A percentile compares a stretch with the other conserved stretches of the same genome.
phyloP scores from a whole-genome alignment of 2,888 invertebrate genomes.

The Limnephilus lunatus region DNA sequence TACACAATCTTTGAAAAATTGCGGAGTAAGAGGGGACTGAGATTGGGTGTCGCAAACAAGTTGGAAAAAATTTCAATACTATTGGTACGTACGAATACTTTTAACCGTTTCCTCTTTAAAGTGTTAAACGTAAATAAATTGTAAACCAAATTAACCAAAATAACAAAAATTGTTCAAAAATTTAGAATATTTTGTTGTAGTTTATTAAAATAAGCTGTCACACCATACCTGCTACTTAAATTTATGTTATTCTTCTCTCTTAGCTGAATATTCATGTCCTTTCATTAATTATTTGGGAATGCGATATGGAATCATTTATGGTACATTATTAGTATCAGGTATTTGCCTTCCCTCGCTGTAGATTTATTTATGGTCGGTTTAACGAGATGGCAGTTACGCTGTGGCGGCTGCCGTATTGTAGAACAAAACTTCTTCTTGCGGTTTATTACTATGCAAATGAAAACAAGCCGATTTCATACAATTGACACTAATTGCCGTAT shows the following conservation, averaged over 20 bases:
- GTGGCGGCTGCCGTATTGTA: slow-evolving; percentile 15
- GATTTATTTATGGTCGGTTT: slow-evolving; percentile 35
- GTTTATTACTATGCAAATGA: slow-evolving; percentile 31
- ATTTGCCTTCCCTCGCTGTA: slow-evolving; percentile 21
- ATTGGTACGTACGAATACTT: too few species aligned
- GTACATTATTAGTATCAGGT: neutral
- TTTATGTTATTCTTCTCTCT: neutral
- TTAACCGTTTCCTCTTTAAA: too few species aligned
- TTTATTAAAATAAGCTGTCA: neutral
- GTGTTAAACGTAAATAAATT: too few species aligned
- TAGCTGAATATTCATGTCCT: neutral
- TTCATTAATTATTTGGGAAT: neutral
- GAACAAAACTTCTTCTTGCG: neutral
- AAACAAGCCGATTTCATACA: slow-evolving; percentile 16
- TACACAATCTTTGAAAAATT: too few species aligned
- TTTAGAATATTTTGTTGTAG: neutral
- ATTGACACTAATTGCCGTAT: slow-evolving; percentile 44
- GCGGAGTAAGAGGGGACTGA: too few species aligned
- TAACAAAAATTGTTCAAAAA: neutral
- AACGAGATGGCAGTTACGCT: slow-evolving; percentile 10
- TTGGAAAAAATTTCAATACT: too few species aligned
- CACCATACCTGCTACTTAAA: neutral
- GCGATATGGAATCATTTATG: neutral
- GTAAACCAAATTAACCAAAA: neutral
- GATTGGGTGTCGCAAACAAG: too few species aligned